A percentile compares a stretch with the other conserved stretches of the same genome.
Conservation (phyloP, 2,797 vertebrate species). For the Anomalospiza imberbis region DNA sequence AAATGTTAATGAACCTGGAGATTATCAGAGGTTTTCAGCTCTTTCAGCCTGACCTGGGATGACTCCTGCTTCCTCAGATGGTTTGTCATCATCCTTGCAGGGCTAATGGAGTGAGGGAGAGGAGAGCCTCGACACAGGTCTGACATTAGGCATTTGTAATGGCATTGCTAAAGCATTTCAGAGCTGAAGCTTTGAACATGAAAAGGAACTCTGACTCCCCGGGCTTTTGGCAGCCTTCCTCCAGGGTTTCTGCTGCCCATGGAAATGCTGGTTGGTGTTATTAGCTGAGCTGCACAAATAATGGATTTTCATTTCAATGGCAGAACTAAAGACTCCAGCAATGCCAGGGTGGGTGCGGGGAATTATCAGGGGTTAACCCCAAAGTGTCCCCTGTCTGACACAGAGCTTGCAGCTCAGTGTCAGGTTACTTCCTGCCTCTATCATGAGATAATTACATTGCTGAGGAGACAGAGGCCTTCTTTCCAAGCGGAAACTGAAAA, state of each 20-base stretch:
- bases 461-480: background rate
- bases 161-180: background rate
- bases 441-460: background rate
- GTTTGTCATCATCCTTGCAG: background rate
- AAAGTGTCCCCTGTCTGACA: background rate
- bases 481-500: background rate
- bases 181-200: background rate
- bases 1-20: background rate
- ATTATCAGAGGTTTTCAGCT: background rate
- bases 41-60: background rate
- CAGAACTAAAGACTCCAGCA: background rate
- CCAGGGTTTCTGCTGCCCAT: slow-evolving; percentile 5
- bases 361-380: background rate
- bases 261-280: background rate
- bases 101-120: background rate
- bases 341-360: background rate
- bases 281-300: background rate
- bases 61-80: background rate
- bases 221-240: background rate
- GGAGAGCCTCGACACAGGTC: background rate
- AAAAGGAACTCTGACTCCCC: background rate
- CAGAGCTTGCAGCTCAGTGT: background rate
- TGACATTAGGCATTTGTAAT: background rate
- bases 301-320: slow-evolving; percentile 14
- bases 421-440: background rate